These are phyloP conservation scores for Drosophila demipolita DNA, from an alignment of 2,888 invertebrate species.

Conservation along the genomic window DNA sequence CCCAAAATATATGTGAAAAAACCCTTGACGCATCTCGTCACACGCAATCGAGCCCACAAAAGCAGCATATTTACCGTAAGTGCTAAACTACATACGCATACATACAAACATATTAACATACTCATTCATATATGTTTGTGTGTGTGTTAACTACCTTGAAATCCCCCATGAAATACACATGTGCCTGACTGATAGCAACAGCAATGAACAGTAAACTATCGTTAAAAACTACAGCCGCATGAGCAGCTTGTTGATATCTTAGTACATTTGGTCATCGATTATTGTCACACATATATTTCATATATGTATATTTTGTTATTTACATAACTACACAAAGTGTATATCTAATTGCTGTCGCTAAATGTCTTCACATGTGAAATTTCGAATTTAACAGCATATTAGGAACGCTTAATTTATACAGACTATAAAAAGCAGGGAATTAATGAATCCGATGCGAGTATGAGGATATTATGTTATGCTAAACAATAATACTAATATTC, in stretches of 20 bases:
- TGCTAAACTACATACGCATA: slow-evolving; percentile 32
- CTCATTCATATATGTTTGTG: background rate
- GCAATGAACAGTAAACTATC: slow-evolving; percentile 31
- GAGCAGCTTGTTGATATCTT: background rate
- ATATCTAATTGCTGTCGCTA: background rate
- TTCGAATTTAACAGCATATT: background rate
- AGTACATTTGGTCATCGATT: slow-evolving; percentile 10
- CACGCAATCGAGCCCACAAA: slow-evolving; percentile 94
- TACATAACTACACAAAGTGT: background rate
- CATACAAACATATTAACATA: background rate
- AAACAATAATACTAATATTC: background rate
- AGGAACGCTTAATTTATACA: background rate
- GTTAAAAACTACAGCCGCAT: background rate
- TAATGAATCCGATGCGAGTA: background rate
- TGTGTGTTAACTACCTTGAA: slow-evolving; percentile 1
- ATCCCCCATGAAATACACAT: slow-evolving; percentile 39
- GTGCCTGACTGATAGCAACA: slow-evolving; percentile 43
- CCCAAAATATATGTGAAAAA: slow-evolving; percentile 86
- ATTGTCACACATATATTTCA: background rate
- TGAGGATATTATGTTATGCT: background rate
- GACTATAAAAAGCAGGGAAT: background rate
- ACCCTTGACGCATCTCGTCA: slow-evolving; percentile 92
- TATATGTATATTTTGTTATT: background rate
- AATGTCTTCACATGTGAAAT: background rate
- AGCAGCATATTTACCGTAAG: slow-evolving; percentile 92